Evolutionary conservation across 92 coral and sea anemone genomes (phyloP).

Genomic region (Palythoa grandiflora): DNA sequence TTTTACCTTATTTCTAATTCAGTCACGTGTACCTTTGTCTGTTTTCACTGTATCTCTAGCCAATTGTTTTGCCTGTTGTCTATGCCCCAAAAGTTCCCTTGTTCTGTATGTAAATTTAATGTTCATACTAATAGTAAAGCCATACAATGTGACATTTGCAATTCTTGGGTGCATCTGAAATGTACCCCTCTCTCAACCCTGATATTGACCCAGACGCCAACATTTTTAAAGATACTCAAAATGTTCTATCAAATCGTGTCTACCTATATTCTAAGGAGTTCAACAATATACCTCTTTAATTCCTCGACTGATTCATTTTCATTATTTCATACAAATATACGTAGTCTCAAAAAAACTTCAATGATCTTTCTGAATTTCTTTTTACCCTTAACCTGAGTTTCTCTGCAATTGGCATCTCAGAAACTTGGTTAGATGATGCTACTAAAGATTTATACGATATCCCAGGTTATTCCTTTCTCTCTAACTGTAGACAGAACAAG

Average conservation of each 20-base stretch:
- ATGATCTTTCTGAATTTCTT: slow-evolving; percentile 61
- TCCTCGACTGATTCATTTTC: slow-evolving; percentile 36
- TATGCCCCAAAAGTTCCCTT: slow-evolving; percentile 30
- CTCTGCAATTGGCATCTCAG: slow-evolving; percentile 60
- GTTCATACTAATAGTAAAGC: slow-evolving; percentile 56
- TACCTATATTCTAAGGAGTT: slow-evolving; percentile 56
- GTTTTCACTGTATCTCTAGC: neutral
- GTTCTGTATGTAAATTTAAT: slow-evolving; percentile 45
- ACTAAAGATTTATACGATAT: slow-evolving; percentile 46
- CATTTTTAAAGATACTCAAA: slow-evolving; percentile 42
- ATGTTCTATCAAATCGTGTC: slow-evolving; percentile 45
- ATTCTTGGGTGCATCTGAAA: slow-evolving; percentile 61
- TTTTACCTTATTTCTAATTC: neutral
- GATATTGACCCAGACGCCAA: slow-evolving; percentile 61
- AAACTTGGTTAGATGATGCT: slow-evolving; percentile 53
- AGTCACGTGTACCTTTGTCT: neutral
- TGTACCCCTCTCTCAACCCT: slow-evolving; percentile 48
- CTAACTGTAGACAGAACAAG: slow-evolving; percentile 19
- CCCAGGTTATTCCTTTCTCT: slow-evolving; percentile 33
- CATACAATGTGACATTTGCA: slow-evolving; percentile 44
- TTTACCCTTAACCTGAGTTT: slow-evolving; percentile 44
- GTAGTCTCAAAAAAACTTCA: slow-evolving; percentile 54
- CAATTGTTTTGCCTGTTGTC: neutral
- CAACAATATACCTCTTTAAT: slow-evolving; percentile 47
- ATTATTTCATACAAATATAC: slow-evolving; percentile 55